Conservation (phyloP, 2,113 vertebrate species). For the Speoplatyrhinus poulsoni region DNA sequence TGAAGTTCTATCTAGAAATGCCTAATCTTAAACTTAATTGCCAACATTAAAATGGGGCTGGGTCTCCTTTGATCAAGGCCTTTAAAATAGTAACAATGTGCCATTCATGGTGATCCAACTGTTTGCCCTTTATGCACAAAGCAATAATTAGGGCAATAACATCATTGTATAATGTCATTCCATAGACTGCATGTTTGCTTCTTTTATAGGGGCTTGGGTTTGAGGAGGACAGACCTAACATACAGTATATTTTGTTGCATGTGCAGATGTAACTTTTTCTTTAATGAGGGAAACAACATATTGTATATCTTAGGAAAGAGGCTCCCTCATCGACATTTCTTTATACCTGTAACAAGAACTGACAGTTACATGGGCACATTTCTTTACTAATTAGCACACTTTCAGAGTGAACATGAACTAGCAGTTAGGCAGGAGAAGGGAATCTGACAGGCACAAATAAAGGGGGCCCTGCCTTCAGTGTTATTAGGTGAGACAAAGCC, state of each 20-base stretch:
- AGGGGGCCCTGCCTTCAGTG: constrained; percentile 80
- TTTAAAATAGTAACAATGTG: constrained; percentile 60
- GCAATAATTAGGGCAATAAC: constrained; percentile 83
- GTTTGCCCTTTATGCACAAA: constrained; percentile 56
- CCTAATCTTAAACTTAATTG: constrained; percentile 73
- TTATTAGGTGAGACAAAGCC: constrained; percentile 98
- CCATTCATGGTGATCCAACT: constrained; percentile 50
- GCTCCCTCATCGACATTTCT: constrained; percentile 82
- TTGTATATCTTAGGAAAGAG: constrained; percentile 73
- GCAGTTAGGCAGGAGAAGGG: constrained; percentile 85
- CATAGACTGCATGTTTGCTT: constrained; percentile 72
- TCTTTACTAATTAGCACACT: constrained; percentile 99
- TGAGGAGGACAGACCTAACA: constrained; percentile 39
- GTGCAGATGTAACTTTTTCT: constrained; percentile 63
- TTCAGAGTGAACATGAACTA: constrained; percentile 84
- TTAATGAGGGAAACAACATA: constrained; percentile 82
- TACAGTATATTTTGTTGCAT: constrained; percentile 44
- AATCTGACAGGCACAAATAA: constrained; percentile 95
- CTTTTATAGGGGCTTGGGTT: constrained; percentile 58
- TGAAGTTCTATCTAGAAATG: constrained; percentile 41
- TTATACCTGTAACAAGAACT: constrained; percentile 83
- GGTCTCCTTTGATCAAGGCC: constrained; percentile 69
- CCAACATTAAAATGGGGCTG: constrained; percentile 49
- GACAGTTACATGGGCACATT: constrained; percentile 94
- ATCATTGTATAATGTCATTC: constrained; percentile 73